A percentile compares a stretch with the other conserved stretches of the same genome.
Evolutionary conservation across 2,113 vertebrate genomes (phyloP).

Genomic region (Melozone crissalis): DNA sequence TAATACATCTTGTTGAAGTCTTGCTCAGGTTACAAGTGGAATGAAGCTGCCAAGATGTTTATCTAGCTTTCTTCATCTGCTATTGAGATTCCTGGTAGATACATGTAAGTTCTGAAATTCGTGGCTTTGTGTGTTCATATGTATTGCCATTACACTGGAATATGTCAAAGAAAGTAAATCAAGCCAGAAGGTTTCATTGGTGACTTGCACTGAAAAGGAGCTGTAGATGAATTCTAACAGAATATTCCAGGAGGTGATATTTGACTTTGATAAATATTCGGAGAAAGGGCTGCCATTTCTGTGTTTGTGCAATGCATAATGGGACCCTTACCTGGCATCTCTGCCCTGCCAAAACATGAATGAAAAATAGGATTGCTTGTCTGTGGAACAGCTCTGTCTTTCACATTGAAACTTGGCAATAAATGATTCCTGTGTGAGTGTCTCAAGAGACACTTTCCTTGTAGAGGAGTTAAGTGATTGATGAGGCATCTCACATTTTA

Average conservation of each 20-base stretch:
- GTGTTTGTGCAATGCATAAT: not conserved
- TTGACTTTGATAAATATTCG: not conserved
- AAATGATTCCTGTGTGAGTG: not conserved
- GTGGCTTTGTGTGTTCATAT: not conserved
- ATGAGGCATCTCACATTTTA: not conserved
- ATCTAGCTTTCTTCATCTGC: not conserved
- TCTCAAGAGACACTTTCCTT: not conserved
- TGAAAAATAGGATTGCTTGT: not conserved
- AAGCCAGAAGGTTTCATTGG: not conserved
- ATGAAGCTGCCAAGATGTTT: not conserved
- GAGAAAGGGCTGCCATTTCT: not conserved
- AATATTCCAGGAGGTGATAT: not conserved
- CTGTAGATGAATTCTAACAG: not conserved
- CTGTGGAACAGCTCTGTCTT: conserved; percentile 36
- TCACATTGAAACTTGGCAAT: not conserved
- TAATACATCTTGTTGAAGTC: not conserved
- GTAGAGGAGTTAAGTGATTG: not conserved
- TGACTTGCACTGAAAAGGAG: not conserved
- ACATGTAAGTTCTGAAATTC: not conserved
- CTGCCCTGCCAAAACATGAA: not conserved
- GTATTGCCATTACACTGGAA: not conserved
- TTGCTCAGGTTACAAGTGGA: not conserved
- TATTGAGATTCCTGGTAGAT: not conserved
- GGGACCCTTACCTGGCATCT: not conserved
- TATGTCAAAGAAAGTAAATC: not conserved